phyloP scores from a whole-genome alignment of 1,140 invertebrate genomes.

The Chymomyza costata region DNA sequence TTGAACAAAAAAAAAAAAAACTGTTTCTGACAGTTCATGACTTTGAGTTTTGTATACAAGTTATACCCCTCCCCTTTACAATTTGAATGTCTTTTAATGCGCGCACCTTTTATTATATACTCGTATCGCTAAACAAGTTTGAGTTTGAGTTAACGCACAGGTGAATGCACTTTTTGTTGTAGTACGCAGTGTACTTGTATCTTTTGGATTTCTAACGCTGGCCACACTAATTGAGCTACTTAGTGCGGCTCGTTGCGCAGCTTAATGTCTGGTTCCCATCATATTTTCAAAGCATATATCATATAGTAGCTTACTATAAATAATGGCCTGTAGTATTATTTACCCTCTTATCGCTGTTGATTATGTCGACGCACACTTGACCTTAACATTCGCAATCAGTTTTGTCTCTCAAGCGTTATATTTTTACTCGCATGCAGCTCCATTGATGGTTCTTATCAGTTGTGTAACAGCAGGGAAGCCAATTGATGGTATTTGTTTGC shows the following conservation, averaged over 20 bases:
- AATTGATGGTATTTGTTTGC: too few species aligned
- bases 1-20: too few species aligned
- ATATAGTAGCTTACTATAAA: background rate
- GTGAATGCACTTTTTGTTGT: slow-evolving; percentile 2
- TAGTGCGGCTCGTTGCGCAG: background rate
- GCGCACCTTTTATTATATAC: too few species aligned
- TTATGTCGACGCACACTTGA: slow-evolving; percentile 20
- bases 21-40: too few species aligned
- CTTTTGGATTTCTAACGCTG: background rate
- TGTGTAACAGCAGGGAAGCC: too few species aligned
- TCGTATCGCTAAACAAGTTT: too few species aligned
- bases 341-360: slow-evolving; percentile 13
- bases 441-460: too few species aligned
- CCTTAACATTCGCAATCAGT: slow-evolving; percentile 36
- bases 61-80: too few species aligned
- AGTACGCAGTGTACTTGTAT: background rate
- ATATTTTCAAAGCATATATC: background rate
- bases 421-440: too few species aligned
- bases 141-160: background rate
- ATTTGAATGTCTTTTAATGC: too few species aligned
- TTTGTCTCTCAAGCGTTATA: slow-evolving; percentile 1
- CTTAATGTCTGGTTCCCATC: background rate
- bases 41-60: too few species aligned
- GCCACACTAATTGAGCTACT: background rate
- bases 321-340: too few species aligned